A percentile compares a stretch with the other conserved stretches of the same genome.
These are phyloP conservation scores for human DNA, from an alignment of 2,113 vertebrate genomes.

Conservation along the genomic window GRCh38 chr14:38157501-38158000, in stretches of 20 bases:
- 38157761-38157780: background rate
- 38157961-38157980: background rate
- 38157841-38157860: background rate
- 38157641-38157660: background rate
- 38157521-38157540: background rate
- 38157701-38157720: background rate
- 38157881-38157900: background rate
- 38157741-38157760: background rate
- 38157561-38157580: background rate
- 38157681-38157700: background rate
- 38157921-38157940: background rate
- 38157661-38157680: background rate
- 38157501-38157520: background rate
- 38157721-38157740: background rate
- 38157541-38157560: background rate
- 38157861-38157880: background rate
- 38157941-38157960: background rate
- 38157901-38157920: background rate
- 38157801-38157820: background rate
- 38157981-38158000: background rate
- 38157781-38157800: background rate
- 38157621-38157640: background rate
- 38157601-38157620: background rate
- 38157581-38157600: background rate
- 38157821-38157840: background rate